These are phyloP conservation scores for Muntiacus reevesi DNA, from an alignment of 2,113 vertebrate species.

Conservation along the genomic window DNA sequence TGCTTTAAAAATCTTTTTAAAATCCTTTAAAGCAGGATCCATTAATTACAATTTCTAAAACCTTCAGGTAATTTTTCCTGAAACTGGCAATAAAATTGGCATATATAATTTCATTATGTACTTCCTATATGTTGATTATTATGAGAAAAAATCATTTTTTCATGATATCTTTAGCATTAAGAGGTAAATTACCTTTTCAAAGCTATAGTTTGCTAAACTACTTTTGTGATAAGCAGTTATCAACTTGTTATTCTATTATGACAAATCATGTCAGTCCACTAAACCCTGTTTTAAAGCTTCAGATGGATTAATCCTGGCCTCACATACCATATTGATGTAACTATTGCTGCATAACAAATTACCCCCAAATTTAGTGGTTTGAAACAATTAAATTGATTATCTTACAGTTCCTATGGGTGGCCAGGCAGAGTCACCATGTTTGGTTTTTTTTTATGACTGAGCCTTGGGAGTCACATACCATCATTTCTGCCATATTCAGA, in stretches of 20 bases:
- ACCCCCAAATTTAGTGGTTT: neutral
- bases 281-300: neutral
- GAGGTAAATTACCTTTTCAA: neutral
- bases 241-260: neutral
- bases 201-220: neutral
- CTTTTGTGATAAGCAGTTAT: neutral
- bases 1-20: neutral
- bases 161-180: neutral
- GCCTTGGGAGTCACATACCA: neutral
- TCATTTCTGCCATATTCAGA: neutral
- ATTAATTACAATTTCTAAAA: neutral
- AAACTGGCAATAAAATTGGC: too few species aligned
- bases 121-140: neutral
- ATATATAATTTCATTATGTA: neutral
- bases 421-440: neutral
- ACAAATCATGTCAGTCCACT: neutral
- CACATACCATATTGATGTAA: neutral
- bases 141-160: neutral
- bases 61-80: neutral
- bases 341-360: neutral
- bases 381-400: neutral
- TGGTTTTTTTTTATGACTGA: neutral
- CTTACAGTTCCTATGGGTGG: neutral
- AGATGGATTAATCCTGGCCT: neutral
- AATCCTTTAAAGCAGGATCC: neutral